A percentile compares a stretch with the other conserved stretches of the same genome.
Conservation (phyloP, 1,140 invertebrate genomes). For the Calephelis nemesis region DNA sequence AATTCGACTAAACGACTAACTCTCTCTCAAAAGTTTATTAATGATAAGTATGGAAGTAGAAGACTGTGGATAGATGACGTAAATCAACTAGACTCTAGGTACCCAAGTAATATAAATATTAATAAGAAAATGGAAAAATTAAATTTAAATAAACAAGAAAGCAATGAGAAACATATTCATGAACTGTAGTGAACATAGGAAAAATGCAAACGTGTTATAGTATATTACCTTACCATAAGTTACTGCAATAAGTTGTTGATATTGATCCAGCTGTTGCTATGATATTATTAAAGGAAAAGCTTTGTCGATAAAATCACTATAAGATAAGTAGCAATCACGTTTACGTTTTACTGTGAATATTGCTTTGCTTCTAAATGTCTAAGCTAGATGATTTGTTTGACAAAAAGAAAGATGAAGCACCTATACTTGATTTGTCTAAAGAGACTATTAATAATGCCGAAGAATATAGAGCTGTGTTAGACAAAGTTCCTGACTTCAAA, state of each 20-base stretch:
- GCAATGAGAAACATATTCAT: slow-evolving; percentile 24
- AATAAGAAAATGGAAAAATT: slow-evolving; percentile 45
- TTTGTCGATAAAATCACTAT: slow-evolving; percentile 26
- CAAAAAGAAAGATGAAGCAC: slow-evolving; percentile 90
- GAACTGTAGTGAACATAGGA: slow-evolving; percentile 7
- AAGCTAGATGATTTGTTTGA: slow-evolving; percentile 90
- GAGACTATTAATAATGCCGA: slow-evolving; percentile 87
- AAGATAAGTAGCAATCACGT: slow-evolving; percentile 18
- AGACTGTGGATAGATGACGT: slow-evolving; percentile 69
- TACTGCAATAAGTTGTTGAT: not conserved
- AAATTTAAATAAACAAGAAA: slow-evolving; percentile 57
- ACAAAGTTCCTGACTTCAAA: slow-evolving; percentile 94
- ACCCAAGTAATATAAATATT: slow-evolving; percentile 50
- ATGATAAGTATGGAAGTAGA: slow-evolving; percentile 77
- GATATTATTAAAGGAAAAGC: slow-evolving; percentile 22
- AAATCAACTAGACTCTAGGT: slow-evolving; percentile 53
- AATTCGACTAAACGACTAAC: slow-evolving; percentile 63
- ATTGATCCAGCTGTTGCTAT: slow-evolving; percentile 27
- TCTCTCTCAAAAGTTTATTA: slow-evolving; percentile 77
- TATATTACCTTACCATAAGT: not conserved
- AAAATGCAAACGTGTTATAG: not conserved
- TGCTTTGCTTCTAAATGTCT: slow-evolving; percentile 63
- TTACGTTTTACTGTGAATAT: slow-evolving; percentile 24
- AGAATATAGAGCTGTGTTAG: slow-evolving; percentile 89
- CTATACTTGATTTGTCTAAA: slow-evolving; percentile 91